phyloP scores from a whole-genome alignment of 2,797 vertebrate genomes.

The Sebastes reedi region DNA sequence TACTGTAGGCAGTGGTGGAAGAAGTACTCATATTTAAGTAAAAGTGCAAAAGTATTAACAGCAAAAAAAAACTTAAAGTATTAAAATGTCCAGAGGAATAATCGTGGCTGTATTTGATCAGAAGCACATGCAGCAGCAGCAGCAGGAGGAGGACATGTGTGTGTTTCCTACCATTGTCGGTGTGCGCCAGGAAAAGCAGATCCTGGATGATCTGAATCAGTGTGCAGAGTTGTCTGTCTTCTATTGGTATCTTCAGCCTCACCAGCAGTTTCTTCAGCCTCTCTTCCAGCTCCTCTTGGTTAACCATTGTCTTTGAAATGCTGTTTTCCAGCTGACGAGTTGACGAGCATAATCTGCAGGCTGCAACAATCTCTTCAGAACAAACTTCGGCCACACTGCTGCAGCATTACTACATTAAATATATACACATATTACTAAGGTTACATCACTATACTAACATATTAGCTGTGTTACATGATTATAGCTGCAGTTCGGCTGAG shows the following conservation, averaged over 20 bases:
- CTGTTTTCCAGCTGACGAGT: background rate
- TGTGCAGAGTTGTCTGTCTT: slow-evolving; percentile 85
- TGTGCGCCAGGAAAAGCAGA: slow-evolving; percentile 85
- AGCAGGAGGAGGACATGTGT: background rate
- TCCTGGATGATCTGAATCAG: slow-evolving; percentile 92
- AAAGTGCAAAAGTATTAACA: too few species aligned
- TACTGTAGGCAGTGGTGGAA: too few species aligned
- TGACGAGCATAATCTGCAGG: slow-evolving; percentile 12
- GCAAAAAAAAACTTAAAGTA: too few species aligned
- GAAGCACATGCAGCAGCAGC: background rate
- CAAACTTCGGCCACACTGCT: background rate
- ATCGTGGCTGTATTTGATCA: background rate
- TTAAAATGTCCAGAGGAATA: background rate
- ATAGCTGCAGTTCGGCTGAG: background rate
- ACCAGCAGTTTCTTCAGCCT: slow-evolving; percentile 89
- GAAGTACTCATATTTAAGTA: too few species aligned
- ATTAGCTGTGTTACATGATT: background rate
- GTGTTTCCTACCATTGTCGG: slow-evolving; percentile 83
- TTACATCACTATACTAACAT: background rate
- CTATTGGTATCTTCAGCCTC: slow-evolving; percentile 86
- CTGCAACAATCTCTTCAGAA: background rate
- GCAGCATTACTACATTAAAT: background rate
- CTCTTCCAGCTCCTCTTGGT: slow-evolving; percentile 79
- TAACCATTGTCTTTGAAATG: slow-evolving; percentile 69
- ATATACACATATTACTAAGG: background rate